A percentile compares a stretch with the other conserved stretches of the same genome.
Conservation (phyloP, 1,140 invertebrate species). For the Mercenaria mercenaria region DNA sequence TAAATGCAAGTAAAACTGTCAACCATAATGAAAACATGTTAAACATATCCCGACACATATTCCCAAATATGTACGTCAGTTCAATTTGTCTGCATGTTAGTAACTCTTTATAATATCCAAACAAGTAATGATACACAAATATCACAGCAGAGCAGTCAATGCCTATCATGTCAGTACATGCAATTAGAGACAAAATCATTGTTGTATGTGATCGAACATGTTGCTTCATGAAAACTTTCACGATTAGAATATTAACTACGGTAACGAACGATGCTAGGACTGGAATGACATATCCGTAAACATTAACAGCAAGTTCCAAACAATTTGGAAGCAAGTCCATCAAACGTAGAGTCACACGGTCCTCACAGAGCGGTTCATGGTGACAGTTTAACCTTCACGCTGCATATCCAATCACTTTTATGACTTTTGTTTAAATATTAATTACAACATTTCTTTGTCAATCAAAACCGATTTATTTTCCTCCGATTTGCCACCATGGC, state of each 20-base stretch:
- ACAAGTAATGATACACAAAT: not conserved
- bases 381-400: not conserved
- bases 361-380: not conserved
- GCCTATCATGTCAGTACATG: constrained; percentile 2
- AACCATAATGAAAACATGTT: constrained; percentile 56
- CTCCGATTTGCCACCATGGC: too few relatives aligned
- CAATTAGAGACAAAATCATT: constrained; percentile 31
- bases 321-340: constrained; percentile 33
- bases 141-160: not conserved
- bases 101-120: constrained; percentile 2
- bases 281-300: constrained; percentile 28
- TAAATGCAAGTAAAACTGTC: constrained; percentile 48
- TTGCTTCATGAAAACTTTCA: not conserved
- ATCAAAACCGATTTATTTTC: too few relatives aligned
- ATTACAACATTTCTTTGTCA: too few relatives aligned
- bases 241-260: not conserved
- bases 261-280: constrained; percentile 10
- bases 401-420: too few relatives aligned
- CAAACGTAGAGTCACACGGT: not conserved
- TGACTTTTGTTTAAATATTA: too few relatives aligned
- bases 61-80: not conserved
- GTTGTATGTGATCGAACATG: constrained; percentile 43
- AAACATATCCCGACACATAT: constrained; percentile 1
- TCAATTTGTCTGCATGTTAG: not conserved
- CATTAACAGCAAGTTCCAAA: not conserved